Evolutionary conservation across 2,113 vertebrate species (phyloP).

Genomic region (Tylochromis polylepis): DNA sequence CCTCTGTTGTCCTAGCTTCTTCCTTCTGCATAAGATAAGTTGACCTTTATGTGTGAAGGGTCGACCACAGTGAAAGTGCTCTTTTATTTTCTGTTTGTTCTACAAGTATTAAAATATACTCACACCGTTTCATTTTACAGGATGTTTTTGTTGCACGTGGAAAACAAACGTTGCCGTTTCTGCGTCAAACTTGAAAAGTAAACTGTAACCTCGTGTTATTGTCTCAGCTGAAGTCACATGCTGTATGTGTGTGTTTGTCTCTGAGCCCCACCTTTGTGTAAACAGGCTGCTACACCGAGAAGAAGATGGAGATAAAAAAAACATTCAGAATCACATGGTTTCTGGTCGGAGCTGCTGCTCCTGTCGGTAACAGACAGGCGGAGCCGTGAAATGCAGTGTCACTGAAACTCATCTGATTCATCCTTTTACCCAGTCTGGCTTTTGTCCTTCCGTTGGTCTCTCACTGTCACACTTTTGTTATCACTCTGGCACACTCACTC

Average conservation of each 20-base stretch:
- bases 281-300: not conserved
- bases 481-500: not conserved
- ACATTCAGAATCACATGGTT: not conserved
- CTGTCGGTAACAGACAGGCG: not conserved
- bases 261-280: not conserved
- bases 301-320: not conserved
- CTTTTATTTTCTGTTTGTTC: not conserved
- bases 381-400: not conserved
- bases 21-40: not conserved
- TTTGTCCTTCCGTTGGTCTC: not conserved
- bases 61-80: not conserved
- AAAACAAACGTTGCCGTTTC: not conserved
- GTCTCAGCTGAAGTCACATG: not conserved
- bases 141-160: not conserved
- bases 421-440: not conserved
- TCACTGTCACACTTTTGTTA: not conserved
- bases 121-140: not conserved
- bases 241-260: not conserved
- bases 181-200: not conserved
- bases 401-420: not conserved
- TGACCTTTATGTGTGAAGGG: not conserved
- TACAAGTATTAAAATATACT: not conserved
- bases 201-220: not conserved
- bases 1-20: not conserved
- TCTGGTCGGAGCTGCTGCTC: not conserved